Conservation (phyloP, 30 jellyfish, hydroid and myxozoan genomes). For the Hydractinia symbiolongicarpus region DNA sequence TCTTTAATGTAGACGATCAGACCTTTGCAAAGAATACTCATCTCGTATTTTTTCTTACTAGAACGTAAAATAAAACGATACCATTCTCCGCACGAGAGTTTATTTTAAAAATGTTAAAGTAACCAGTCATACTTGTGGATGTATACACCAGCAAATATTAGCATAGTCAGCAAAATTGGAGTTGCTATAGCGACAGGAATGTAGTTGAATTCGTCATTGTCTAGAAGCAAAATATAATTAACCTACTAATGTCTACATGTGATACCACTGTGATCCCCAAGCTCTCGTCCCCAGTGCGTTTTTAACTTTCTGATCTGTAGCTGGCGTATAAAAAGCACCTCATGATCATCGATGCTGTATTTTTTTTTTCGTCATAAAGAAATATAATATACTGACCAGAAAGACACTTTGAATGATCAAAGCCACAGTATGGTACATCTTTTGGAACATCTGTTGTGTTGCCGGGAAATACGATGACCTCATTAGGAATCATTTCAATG, state of each 20-base stretch:
- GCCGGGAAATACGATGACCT: slow-evolving; percentile 46
- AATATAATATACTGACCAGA: too few relatives aligned
- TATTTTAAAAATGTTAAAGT: too few relatives aligned
- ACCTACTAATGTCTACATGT: background rate
- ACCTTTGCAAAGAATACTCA: slow-evolving; percentile 50
- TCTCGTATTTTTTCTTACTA: slow-evolving; percentile 66
- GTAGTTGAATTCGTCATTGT: background rate
- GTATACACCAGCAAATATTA: slow-evolving; percentile 13
- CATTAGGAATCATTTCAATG: slow-evolving; percentile 11
- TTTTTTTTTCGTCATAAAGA: too few relatives aligned
- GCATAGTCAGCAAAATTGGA: slow-evolving; percentile 32
- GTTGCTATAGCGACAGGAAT: slow-evolving; percentile 19
- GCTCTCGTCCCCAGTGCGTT: too few relatives aligned
- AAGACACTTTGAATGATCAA: slow-evolving; percentile 49
- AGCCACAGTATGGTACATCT: slow-evolving; percentile 86
- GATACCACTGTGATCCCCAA: too few relatives aligned
- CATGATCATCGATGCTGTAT: too few relatives aligned
- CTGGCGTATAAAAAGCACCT: too few relatives aligned
- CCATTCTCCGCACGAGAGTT: background rate
- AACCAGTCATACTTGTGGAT: slow-evolving; percentile 44
- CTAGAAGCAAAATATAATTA: background rate
- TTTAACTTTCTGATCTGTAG: too few relatives aligned
- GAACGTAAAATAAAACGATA: slow-evolving; percentile 4
- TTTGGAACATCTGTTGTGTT: slow-evolving; percentile 51
- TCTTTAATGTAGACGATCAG: slow-evolving; percentile 39